Conservation (phyloP, 2,797 vertebrate species). For the Silurus lanzhouensis region DNA sequence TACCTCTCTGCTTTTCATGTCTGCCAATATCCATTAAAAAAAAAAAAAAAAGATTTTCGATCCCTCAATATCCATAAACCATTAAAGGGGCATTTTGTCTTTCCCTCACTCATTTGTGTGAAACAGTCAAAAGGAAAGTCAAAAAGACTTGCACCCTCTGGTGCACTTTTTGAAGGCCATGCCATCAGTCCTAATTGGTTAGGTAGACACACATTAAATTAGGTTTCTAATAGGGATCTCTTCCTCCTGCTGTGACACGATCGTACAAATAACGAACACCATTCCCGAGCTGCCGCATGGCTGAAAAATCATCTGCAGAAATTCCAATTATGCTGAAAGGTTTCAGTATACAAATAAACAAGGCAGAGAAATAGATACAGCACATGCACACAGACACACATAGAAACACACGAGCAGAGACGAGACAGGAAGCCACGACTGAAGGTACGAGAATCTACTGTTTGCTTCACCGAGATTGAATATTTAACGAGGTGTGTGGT, state of each 20-base stretch:
- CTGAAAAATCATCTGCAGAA: conserved; percentile 58
- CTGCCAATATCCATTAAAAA: neutral
- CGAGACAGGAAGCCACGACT: conserved; percentile 51
- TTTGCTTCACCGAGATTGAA: conserved; percentile 70
- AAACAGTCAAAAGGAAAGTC: conserved; percentile 13
- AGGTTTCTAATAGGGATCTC: conserved; percentile 64
- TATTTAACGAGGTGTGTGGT: conserved; percentile 69
- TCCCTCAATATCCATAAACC: neutral
- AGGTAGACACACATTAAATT: conserved; percentile 68
- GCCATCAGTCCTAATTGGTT: conserved; percentile 71
- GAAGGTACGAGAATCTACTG: conserved; percentile 66
- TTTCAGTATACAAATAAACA: conserved; percentile 66
- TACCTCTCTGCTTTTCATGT: neutral
- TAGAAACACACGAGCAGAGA: conserved; percentile 30
- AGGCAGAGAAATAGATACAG: conserved; percentile 27
- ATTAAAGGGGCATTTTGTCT: neutral
- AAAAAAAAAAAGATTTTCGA: neutral
- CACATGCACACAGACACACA: conserved; percentile 37
- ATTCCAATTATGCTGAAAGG: conserved; percentile 68
- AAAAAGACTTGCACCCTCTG: conserved; percentile 9
- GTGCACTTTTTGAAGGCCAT: conserved; percentile 65
- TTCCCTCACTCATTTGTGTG: neutral
- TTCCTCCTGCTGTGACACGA: conserved; percentile 61
- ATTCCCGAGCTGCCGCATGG: conserved; percentile 61
- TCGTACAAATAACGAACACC: conserved; percentile 72